A percentile compares a stretch with the other conserved stretches of the same genome.
Conservation (phyloP, 2,797 vertebrate genomes). For the Aplochiton taeniatus region DNA sequence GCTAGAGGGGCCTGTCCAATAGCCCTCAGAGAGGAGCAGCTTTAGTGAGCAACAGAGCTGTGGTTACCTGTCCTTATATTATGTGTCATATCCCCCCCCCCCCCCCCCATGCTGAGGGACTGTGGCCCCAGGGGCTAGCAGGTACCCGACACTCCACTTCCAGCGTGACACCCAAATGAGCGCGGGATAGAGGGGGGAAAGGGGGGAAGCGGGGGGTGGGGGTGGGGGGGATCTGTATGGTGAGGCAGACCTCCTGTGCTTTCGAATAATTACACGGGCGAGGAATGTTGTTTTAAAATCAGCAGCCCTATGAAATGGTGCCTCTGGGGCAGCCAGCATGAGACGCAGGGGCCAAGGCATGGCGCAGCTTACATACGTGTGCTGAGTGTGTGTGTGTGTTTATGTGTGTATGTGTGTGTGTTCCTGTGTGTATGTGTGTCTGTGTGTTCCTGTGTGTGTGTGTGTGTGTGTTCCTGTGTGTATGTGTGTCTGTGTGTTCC, state of each 20-base stretch:
- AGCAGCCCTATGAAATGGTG: slow-evolving; percentile 52
- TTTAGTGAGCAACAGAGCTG: too few species aligned
- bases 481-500: slow-evolving; percentile 11
- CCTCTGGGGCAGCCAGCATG: slow-evolving; percentile 49
- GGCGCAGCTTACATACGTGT: background rate
- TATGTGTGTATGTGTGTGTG: slow-evolving; percentile 19
- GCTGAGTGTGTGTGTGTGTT: background rate
- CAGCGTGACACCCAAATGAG: slow-evolving; percentile 49
- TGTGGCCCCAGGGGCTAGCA: slow-evolving; percentile 41
- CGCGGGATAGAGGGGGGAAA: slow-evolving; percentile 34
- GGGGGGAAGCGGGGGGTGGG: background rate
- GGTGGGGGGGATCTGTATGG: slow-evolving; percentile 31
- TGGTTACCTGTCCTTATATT: too few species aligned
- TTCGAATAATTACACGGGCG: slow-evolving; percentile 65
- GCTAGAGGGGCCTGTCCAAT: slow-evolving; percentile 38
- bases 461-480: slow-evolving; percentile 3
- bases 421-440: slow-evolving; percentile 5
- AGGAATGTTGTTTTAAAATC: slow-evolving; percentile 67
- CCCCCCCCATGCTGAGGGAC: slow-evolving; percentile 24
- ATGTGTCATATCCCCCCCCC: slow-evolving; percentile 38
- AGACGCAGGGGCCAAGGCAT: slow-evolving; percentile 19
- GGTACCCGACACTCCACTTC: slow-evolving; percentile 56
- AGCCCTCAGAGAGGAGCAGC: slow-evolving; percentile 14
- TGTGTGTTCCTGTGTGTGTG: too few species aligned
- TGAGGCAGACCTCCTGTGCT: slow-evolving; percentile 57